Base-by-base conservation (phyloP, 2,888 invertebrate genomes). In the Marasmarcha lunaedactyla region DNA sequence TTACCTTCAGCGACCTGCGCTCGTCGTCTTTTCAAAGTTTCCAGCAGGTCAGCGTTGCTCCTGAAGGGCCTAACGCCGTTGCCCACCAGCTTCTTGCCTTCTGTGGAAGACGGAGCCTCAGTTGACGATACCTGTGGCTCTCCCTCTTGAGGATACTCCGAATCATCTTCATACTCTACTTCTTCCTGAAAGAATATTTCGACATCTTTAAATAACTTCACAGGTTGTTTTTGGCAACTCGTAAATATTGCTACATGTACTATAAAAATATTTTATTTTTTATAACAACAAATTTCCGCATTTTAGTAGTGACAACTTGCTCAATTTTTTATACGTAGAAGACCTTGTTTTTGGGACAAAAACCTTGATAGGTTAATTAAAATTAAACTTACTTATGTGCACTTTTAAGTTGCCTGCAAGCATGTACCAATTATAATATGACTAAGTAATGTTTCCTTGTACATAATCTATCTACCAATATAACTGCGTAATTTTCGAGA, bases 11-110 rank as follows among this genome's bases (percentile, higher is more conserved):
- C 88, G 12, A 85, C 90, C 61, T 90, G 89, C 44, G 89, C 89
- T 52, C 91, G 85, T 55, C 90, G 85, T 54, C 89, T 88, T 66
- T 91, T 92, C 42, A 92, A 72, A 0, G 90, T 87, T 40, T 88
- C 90, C 35, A 92, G 71, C 15, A 92, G 84, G 54, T 92, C 92
- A 42, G 90, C 89, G 68, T 92, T 92, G 57, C 91, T 92, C 54
- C 91, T 87, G 86, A 92, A 92, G 0, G 92, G 92, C 40, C 92
- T 76, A 11, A 92, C 88, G 11, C 90, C 90, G 1, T 85, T 84
- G 35, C 81, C 85, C 0, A 89, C 70, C 51, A 89, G 87, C 54
- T 90, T 91, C 49, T 90, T 87, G 38, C 90, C 77, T 53, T 90
- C 89, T 14, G 89, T 89, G 4, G 92, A 90, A 0, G 90, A 86